phyloP scores from a whole-genome alignment of 2,888 invertebrate genomes.

The Diaprepes abbreviatus region DNA sequence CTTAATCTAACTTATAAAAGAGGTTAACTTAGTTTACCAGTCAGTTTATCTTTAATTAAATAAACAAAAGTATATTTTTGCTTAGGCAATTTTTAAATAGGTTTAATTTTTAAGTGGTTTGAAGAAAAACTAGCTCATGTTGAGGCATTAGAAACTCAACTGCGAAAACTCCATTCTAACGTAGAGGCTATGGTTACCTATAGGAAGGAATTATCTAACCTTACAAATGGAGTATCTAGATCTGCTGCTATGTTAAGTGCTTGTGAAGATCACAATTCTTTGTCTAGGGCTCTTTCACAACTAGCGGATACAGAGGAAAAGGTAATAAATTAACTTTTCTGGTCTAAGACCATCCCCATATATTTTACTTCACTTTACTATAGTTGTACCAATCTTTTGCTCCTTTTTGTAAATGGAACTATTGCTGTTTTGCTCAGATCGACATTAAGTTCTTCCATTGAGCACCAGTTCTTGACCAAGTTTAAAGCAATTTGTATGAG shows the following conservation, averaged over 20 bases:
- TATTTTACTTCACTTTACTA: no score
- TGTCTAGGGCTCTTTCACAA: slow-evolving; percentile 91
- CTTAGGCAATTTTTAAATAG: not conserved
- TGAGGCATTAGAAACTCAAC: slow-evolving; percentile 89
- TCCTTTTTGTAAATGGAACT: no score
- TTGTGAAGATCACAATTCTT: slow-evolving; percentile 92
- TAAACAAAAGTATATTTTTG: not conserved
- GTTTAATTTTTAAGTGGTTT: slow-evolving; percentile 85
- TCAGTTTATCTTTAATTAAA: no score
- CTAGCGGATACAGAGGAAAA: slow-evolving; percentile 90
- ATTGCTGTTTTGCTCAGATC: no score
- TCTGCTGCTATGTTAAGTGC: slow-evolving; percentile 91
- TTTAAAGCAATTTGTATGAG: no score
- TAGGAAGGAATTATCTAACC: slow-evolving; percentile 84
- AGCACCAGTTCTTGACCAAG: no score
- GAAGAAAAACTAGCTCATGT: slow-evolving; percentile 95
- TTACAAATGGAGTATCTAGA: slow-evolving; percentile 88
- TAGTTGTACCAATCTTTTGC: no score
- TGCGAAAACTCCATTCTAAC: slow-evolving; percentile 88
- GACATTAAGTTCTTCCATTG: no score
- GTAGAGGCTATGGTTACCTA: slow-evolving; percentile 90
- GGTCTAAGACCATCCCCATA: no score
- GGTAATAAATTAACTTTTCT: no score
- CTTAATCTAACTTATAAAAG: no score
- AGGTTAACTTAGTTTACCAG: no score